Evolutionary conservation across 2,113 vertebrate species (phyloP), one percentile per base, ranked within the genome.

Genomic region (Mustela lutreola): DNA sequence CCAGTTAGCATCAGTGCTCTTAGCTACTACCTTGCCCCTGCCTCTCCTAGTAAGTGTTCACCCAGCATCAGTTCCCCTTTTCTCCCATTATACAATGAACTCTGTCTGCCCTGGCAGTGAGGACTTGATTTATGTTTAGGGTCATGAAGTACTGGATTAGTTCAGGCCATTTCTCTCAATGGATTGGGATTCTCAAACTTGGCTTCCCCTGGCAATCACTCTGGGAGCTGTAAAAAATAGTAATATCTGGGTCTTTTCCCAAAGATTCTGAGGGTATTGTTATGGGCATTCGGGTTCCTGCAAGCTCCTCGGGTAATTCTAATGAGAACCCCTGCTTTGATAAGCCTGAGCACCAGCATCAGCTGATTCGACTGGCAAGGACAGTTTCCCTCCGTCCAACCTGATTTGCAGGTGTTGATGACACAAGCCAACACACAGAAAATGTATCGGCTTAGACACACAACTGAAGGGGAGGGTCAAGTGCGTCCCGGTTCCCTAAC

Each of bases 311-410:
- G 2, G 70, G 24, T 45, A 15, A 75, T 36, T 63, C 53, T 36
- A 11, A 8, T 0, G 9, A 16, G 26, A 16, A 63, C 1, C 50
- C 26, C 0, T 4, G 31, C 39, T 85, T 12, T 33, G 11, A 71
- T 28, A 33, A 1, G 33, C 4, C 75, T n/a, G 33, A 48, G 3
- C 10, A 14, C 4, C n/a, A 21, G 10, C 10, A 15, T 5, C 42
- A 26, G 10, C 12, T 16, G 4, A 1, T 21, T 60, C 15, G 60
- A 19, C 45, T 83, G 36, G 33, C 11, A 11, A 36, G 42, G 18
- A 42, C 12, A 10, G 22, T 39, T 16, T 67, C 71, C 42, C 48
- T 81, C 18, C 22, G 9, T 45, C 42, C 16, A n/a, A 22, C 10
- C 16, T 26, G 48, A 19, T 89, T 53, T 60, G 36, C 53, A 48